Evolutionary conservation across 1,140 invertebrate species (phyloP).

Genomic region (Carposina sasakii): DNA sequence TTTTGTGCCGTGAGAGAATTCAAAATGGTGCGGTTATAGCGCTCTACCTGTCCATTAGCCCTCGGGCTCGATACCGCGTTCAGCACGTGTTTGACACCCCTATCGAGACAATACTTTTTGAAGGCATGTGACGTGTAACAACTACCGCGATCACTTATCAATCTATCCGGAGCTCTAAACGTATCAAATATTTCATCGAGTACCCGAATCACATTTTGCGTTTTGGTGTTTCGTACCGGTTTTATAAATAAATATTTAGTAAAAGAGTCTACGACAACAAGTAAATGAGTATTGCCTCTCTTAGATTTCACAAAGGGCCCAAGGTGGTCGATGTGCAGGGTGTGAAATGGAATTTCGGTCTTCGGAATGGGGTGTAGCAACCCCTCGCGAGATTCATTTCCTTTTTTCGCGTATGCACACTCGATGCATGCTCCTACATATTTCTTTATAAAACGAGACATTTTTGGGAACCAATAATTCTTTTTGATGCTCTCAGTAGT

Average conservation of each 20-base stretch:
- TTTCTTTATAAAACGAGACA: neutral
- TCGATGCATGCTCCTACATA: neutral
- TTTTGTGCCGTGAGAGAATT: conserved; percentile 5
- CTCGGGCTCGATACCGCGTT: conserved; percentile 10
- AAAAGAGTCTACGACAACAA: neutral
- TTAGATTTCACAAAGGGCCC: neutral
- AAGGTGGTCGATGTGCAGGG: neutral
- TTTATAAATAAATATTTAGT: neutral
- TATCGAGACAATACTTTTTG: neutral
- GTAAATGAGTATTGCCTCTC: neutral
- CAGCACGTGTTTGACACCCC: conserved; percentile 4
- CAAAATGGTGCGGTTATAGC: conserved; percentile 8
- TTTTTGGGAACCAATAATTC: conserved; percentile 1
- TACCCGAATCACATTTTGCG: neutral
- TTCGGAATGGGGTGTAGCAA: conserved; percentile 1
- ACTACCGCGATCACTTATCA: conserved; percentile 6
- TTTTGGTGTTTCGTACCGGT: neutral
- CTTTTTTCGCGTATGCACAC: conserved; percentile 1
- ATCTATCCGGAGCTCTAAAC: conserved; percentile 1
- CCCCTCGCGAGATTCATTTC: neutral
- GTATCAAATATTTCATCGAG: conserved; percentile 2
- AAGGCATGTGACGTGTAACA: conserved; percentile 4
- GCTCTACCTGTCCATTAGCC: conserved; percentile 11
- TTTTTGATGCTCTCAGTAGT: neutral
- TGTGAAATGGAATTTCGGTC: neutral